A percentile compares a stretch with the other conserved stretches of the same genome.
phyloP scores from a whole-genome alignment of 2,113 vertebrate species.

The Pluvialis apricaria region DNA sequence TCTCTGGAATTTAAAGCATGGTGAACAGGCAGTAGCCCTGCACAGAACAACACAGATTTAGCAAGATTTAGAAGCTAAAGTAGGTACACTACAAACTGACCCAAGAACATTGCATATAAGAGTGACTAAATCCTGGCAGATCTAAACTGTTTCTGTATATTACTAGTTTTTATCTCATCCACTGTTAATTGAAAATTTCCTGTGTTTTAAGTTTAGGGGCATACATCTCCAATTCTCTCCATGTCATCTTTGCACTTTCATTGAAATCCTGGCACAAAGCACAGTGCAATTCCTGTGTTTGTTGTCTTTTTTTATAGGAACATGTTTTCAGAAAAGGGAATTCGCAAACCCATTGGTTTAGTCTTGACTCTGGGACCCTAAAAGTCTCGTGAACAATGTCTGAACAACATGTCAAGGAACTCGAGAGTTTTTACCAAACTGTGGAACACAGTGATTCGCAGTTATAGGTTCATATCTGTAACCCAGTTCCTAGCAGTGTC shows the following conservation, averaged over 20 bases:
- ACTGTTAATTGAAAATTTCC: not conserved
- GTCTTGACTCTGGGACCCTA: not conserved
- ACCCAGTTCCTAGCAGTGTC: not conserved
- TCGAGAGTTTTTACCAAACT: not conserved
- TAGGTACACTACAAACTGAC: not conserved
- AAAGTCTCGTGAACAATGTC: not conserved
- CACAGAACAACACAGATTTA: not conserved
- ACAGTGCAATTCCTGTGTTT: not conserved
- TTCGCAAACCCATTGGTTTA: not conserved
- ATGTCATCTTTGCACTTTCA: not conserved
- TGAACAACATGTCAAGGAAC: not conserved
- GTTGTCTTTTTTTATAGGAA: not conserved
- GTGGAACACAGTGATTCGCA: not conserved
- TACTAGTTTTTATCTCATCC: not conserved
- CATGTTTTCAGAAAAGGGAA: not conserved
- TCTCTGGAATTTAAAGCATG: not conserved
- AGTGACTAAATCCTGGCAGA: not conserved
- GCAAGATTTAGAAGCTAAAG: not conserved
- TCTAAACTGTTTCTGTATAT: not conserved
- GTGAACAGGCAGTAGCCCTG: not conserved
- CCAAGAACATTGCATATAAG: not conserved
- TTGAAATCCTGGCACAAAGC: not conserved
- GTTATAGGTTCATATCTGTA: not conserved
- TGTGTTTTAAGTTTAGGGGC: not conserved
- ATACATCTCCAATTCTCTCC: not conserved